Conservation (phyloP, 1,140 invertebrate genomes). For the Palaemon carinicauda region DNA sequence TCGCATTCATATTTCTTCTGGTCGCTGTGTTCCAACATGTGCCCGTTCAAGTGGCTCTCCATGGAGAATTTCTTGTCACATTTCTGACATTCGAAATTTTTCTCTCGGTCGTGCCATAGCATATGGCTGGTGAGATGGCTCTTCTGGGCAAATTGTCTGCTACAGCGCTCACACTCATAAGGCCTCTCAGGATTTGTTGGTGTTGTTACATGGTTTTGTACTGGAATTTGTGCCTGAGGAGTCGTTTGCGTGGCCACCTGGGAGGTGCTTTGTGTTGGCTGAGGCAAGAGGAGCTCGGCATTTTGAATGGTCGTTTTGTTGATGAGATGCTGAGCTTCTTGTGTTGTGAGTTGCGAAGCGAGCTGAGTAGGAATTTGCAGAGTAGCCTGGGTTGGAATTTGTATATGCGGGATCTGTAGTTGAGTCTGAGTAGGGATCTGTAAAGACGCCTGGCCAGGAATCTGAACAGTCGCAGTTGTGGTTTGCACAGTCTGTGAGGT, state of each 20-base stretch:
- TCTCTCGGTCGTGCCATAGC: conserved; percentile 34
- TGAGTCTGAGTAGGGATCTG: too few species aligned
- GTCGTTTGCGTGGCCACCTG: background rate
- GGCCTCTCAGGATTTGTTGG: background rate
- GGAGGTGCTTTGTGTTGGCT: conserved; percentile 11
- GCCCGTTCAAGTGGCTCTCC: conserved; percentile 42
- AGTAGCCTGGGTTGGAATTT: too few species aligned
- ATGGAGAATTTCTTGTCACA: conserved; percentile 32
- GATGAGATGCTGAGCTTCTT: too few species aligned
- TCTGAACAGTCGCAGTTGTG: background rate
- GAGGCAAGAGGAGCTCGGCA: too few species aligned
- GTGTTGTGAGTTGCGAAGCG: too few species aligned
- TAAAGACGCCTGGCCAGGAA: background rate
- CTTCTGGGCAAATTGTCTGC: conserved; percentile 25
- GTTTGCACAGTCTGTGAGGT: background rate
- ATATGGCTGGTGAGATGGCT: conserved; percentile 41
- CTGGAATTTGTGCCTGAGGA: background rate
- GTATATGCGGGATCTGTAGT: too few species aligned
- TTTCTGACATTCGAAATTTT: conserved; percentile 27
- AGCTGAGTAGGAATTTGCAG: too few species aligned
- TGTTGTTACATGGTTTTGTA: background rate
- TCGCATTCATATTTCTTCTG: conserved; percentile 34
- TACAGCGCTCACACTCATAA: conserved; percentile 27
- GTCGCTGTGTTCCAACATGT: conserved; percentile 30
- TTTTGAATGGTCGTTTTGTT: too few species aligned